Evolutionary conservation across 2,888 invertebrate species (phyloP).

Genomic region (Coelopa pilipes): DNA sequence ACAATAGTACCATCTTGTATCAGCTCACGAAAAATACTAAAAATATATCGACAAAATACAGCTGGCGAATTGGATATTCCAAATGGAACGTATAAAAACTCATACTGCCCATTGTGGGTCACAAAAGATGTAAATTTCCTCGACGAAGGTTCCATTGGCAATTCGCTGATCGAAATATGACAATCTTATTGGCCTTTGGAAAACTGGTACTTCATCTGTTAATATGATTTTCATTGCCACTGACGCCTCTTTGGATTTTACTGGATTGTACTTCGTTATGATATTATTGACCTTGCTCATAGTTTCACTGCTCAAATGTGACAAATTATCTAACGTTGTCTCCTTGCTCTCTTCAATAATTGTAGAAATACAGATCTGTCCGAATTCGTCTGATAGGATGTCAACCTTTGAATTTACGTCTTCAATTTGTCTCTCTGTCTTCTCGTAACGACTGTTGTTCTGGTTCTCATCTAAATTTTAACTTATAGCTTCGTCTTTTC

Average conservation of each 20-base stretch:
- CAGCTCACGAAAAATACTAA: too few species aligned
- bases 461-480: background rate
- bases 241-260: background rate
- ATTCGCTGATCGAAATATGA: slow-evolving; percentile 34
- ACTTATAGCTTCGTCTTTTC: too few species aligned
- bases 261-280: background rate
- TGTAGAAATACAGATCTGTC: slow-evolving; percentile 19
- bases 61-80: too few species aligned
- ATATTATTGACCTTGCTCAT: background rate
- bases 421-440: background rate
- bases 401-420: background rate
- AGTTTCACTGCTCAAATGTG: background rate
- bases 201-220: slow-evolving; percentile 11
- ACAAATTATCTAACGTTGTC: background rate
- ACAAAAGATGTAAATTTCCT: too few species aligned
- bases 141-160: too few species aligned
- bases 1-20: too few species aligned
- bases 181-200: background rate
- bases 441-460: background rate
- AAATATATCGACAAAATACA: too few species aligned
- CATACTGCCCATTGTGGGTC: too few species aligned
- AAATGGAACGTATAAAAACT: too few species aligned
- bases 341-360: background rate
- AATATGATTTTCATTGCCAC: slow-evolving; percentile 24
- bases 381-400: slow-evolving; percentile 4